Evolutionary conservation across 2,113 vertebrate species (phyloP).

Genomic region (Chrysochloris asiatica): DNA sequence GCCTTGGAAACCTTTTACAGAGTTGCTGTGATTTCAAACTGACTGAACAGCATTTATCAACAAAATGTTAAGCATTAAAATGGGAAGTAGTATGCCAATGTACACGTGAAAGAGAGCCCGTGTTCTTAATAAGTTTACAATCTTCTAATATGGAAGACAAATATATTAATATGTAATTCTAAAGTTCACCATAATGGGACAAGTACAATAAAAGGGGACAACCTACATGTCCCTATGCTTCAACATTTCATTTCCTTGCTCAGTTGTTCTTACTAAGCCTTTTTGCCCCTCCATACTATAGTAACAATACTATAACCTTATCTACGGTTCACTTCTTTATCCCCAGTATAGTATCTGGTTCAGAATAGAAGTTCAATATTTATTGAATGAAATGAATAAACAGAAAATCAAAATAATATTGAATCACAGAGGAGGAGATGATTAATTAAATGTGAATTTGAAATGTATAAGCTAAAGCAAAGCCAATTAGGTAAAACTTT

Average conservation of each 20-base stretch:
- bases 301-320: too few species aligned
- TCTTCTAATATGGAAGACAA: neutral
- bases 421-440: constrained; percentile 30
- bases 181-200: neutral
- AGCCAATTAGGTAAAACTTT: constrained; percentile 64
- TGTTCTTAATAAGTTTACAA: neutral
- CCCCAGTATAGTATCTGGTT: neutral
- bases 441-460: constrained; percentile 64
- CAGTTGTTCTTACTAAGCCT: neutral
- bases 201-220: neutral
- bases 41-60: too few species aligned
- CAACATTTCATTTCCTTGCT: neutral
- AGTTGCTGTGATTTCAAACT: too few species aligned
- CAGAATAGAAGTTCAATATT: neutral
- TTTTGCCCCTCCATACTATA: neutral
- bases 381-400: constrained; percentile 19
- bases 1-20: too few species aligned
- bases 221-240: neutral
- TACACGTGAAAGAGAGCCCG: neutral
- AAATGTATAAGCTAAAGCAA: constrained; percentile 42
- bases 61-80: neutral
- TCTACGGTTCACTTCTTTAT: neutral
- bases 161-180: neutral
- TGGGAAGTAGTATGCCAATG: neutral
- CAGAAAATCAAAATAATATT: constrained; percentile 42